Conservation (phyloP, 1,140 invertebrate genomes). For the Bombus ignitus region DNA sequence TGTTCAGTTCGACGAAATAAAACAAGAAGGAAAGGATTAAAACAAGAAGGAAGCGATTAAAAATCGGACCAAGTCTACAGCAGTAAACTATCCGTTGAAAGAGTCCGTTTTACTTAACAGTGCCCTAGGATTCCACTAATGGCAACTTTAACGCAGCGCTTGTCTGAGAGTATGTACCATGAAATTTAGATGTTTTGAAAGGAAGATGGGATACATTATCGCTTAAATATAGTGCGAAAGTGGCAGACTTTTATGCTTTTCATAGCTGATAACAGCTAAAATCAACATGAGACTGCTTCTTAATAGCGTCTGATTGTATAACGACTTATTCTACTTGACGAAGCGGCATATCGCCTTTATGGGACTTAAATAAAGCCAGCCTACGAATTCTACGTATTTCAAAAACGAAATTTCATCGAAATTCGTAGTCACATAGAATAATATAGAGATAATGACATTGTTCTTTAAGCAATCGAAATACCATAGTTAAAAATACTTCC, state of each 20-base stretch:
- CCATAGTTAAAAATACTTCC: no score
- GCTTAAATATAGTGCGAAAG: neutral
- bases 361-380: neutral
- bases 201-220: neutral
- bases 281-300: neutral
- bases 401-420: neutral
- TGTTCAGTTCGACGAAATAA: no score
- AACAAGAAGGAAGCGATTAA: no score
- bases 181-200: neutral
- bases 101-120: neutral
- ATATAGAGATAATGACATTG: neutral
- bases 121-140: neutral
- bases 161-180: neutral
- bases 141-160: neutral
- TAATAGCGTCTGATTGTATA: neutral
- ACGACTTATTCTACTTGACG: slow-evolving; percentile 19
- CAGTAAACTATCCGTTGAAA: neutral
- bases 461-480: no score
- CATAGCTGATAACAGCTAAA: neutral
- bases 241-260: neutral
- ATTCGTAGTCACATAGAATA: neutral
- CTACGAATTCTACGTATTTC: neutral
- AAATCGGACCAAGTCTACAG: neutral
- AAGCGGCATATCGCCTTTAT: neutral
- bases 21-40: neutral